Percentiles rank a stretch among this genome's conserved stretches.
These are phyloP conservation scores for Menura novaehollandiae DNA, from an alignment of 2,113 vertebrate genomes.

Conservation along the genomic window DNA sequence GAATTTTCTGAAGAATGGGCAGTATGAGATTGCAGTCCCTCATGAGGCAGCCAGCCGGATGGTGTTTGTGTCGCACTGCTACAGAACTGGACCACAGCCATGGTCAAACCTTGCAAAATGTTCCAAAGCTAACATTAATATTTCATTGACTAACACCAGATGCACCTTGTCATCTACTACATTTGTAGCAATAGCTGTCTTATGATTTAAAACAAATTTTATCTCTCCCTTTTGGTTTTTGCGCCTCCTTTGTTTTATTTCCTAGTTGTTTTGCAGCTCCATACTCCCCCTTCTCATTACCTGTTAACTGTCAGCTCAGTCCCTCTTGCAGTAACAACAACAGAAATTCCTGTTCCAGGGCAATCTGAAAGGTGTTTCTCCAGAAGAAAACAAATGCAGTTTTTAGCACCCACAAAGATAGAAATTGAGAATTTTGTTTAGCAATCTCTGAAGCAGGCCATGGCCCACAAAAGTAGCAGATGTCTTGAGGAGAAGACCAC, in stretches of 20 bases:
- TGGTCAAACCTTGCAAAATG: background rate
- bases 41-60: fast-evolving
- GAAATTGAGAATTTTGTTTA: background rate
- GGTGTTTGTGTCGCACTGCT: background rate
- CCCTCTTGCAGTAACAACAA: background rate
- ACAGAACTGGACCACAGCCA: background rate
- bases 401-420: background rate
- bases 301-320: background rate
- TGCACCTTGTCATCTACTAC: background rate
- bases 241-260: background rate
- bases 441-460: background rate
- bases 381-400: background rate
- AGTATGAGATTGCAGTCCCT: background rate
- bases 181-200: background rate
- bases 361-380: background rate
- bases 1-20: background rate
- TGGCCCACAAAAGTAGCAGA: background rate
- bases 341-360: background rate
- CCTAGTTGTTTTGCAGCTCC: background rate
- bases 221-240: background rate
- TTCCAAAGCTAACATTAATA: background rate
- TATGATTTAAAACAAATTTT: background rate
- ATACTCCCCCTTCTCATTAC: background rate
- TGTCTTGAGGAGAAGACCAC: background rate
- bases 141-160: background rate